These are phyloP conservation scores for Etheostoma cragini DNA, from an alignment of 2,113 vertebrate species.

Conservation along the genomic window DNA sequence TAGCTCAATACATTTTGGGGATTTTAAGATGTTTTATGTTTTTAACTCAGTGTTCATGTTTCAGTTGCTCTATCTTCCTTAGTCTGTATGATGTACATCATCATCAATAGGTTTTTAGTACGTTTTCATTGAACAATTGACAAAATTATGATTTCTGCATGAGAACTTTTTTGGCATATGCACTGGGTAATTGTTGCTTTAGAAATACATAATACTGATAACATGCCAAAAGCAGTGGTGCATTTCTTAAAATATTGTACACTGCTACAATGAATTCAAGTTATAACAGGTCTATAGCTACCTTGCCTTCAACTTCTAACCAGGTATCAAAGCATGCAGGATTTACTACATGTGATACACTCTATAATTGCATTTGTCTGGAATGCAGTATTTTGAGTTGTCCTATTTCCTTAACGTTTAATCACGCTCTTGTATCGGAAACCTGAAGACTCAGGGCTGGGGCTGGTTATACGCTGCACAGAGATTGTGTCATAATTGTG, in stretches of 20 bases:
- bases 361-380: slow-evolving; percentile 82
- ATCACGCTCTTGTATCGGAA: slow-evolving; percentile 68
- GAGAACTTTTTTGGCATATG: background rate
- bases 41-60: background rate
- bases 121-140: background rate
- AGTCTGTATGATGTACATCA: background rate
- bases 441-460: slow-evolving; percentile 62
- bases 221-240: background rate
- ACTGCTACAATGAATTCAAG: background rate
- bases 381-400: slow-evolving; percentile 81
- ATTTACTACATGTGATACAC: slow-evolving; percentile 61
- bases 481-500: slow-evolving; percentile 83
- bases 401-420: slow-evolving; percentile 80
- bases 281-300: slow-evolving; percentile 43
- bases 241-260: slow-evolving; percentile 1
- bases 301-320: slow-evolving; percentile 51
- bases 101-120: background rate
- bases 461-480: slow-evolving; percentile 68
- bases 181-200: background rate
- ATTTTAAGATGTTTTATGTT: background rate
- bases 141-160: slow-evolving; percentile 1
- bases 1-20: background rate
- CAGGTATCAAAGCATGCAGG: slow-evolving; percentile 70
- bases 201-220: background rate
- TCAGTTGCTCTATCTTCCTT: background rate